Percentiles rank a stretch among this genome's conserved stretches.
Evolutionary conservation across 1,140 invertebrate genomes (phyloP).

Genomic region (Drosophila sturtevanti): DNA sequence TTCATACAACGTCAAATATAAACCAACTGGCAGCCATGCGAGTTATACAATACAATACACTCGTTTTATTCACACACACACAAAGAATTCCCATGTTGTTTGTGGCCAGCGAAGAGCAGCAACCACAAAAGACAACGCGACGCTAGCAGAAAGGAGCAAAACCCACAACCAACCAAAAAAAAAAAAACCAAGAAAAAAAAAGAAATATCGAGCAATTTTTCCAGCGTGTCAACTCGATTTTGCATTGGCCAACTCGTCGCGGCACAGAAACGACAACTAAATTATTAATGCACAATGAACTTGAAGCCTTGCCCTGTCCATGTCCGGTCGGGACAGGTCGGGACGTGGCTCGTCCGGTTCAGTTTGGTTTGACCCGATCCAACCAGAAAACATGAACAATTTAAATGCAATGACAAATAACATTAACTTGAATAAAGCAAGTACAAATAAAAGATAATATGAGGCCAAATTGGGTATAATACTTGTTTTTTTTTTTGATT

Average conservation of each 20-base stretch:
- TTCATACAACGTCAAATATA: conserved; percentile 23
- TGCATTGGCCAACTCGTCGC: conserved; percentile 30
- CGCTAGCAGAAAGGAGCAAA: conserved; percentile 22
- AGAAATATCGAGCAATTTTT: conserved; percentile 21
- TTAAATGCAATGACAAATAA: conserved; percentile 43
- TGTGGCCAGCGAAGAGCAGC: conserved; percentile 27
- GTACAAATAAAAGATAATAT: conserved; percentile 39
- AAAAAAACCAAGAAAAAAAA: conserved; percentile 24
- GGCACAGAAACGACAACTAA: conserved; percentile 65
- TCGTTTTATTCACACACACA: conserved; percentile 13
- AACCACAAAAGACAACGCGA: conserved; percentile 54
- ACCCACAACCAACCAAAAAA: background rate
- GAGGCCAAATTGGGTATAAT: conserved; percentile 52
- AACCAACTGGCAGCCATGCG: conserved; percentile 41
- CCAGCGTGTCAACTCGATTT: conserved; percentile 46
- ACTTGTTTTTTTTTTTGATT: conserved; percentile 3
- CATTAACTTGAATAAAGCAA: conserved; percentile 22
- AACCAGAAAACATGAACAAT: conserved; percentile 48
- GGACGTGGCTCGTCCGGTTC: background rate
- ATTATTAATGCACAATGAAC: conserved; percentile 79
- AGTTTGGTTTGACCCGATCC: background rate
- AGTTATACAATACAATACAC: conserved; percentile 32
- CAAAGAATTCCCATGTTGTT: conserved; percentile 42
- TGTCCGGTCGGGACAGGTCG: background rate
- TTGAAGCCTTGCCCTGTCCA: conserved; percentile 50